Percentiles rank a stretch among this genome's conserved stretches.
Evolutionary conservation across 2,113 vertebrate genomes (phyloP).

Genomic region (Nettapus auritus): DNA sequence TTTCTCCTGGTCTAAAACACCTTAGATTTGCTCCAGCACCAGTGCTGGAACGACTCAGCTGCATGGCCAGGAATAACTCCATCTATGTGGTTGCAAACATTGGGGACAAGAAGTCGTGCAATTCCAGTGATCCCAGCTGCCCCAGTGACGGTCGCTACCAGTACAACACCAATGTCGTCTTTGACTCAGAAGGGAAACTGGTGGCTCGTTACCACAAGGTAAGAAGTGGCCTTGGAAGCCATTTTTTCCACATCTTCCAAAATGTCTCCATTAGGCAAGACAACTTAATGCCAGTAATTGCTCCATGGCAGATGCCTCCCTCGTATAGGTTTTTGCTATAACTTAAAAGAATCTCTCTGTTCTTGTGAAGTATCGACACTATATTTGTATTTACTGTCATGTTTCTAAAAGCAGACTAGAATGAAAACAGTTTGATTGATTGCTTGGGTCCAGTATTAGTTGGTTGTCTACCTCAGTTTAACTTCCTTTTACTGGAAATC

Average conservation of each 20-base stretch:
- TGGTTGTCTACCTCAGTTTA: background rate
- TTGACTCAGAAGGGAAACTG: constrained; percentile 71
- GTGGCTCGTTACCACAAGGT: constrained; percentile 79
- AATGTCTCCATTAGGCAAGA: constrained; percentile 26
- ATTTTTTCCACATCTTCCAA: background rate
- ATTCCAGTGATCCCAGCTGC: constrained; percentile 50
- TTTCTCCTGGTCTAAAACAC: background rate
- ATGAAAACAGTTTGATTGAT: background rate
- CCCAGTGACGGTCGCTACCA: constrained; percentile 66
- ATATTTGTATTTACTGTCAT: background rate
- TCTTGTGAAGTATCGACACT: background rate
- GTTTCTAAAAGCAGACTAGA: background rate
- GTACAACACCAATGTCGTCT: constrained; percentile 73
- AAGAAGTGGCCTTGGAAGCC: constrained; percentile 75
- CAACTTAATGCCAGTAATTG: constrained; percentile 35
- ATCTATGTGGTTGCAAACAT: constrained; percentile 90
- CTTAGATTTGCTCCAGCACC: constrained; percentile 47
- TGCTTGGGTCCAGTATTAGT: background rate
- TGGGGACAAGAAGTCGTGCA: constrained; percentile 72
- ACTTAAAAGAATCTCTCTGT: background rate
- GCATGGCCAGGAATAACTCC: constrained; percentile 80
- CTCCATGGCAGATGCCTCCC: background rate
- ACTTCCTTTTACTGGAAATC: background rate
- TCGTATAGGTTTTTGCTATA: background rate
- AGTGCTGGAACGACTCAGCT: constrained; percentile 79